These are phyloP conservation scores for Eonycteris spelaea DNA, from an alignment of 2,113 vertebrate species.

Conservation along the genomic window DNA sequence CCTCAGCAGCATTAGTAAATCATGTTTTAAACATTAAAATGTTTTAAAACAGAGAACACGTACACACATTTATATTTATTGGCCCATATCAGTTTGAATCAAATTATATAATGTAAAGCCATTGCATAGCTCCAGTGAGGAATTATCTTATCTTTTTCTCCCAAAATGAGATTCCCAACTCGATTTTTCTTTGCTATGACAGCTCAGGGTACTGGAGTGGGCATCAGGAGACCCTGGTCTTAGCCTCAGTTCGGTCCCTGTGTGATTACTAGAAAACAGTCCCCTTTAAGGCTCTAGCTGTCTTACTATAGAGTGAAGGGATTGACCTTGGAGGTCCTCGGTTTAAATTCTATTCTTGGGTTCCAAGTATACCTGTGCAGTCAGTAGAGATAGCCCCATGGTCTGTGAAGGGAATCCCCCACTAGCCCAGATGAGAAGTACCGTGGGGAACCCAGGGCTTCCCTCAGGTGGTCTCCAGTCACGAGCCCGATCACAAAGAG, in stretches of 20 bases:
- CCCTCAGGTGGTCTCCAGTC: background rate
- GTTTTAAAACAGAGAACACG: constrained; percentile 71
- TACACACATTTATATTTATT: constrained; percentile 74
- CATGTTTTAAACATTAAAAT: constrained; percentile 79
- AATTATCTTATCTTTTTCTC: background rate
- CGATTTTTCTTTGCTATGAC: background rate
- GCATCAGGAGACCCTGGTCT: background rate
- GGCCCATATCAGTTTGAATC: constrained; percentile 74
- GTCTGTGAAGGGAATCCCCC: background rate
- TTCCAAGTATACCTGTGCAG: background rate
- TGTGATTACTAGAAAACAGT: background rate
- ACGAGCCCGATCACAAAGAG: background rate
- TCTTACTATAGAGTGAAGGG: background rate
- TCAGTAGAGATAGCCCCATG: background rate
- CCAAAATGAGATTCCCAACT: background rate
- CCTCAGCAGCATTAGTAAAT: constrained; percentile 73
- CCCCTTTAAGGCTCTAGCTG: background rate
- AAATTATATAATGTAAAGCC: constrained; percentile 58
- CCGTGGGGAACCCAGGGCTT: background rate
- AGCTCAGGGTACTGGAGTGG: background rate
- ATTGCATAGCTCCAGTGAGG: background rate
- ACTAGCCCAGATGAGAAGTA: background rate
- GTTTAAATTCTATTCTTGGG: background rate
- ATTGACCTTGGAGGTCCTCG: background rate
- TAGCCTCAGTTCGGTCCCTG: background rate